phyloP scores from a whole-genome alignment of 2,888 invertebrate genomes.

The Polydesmus complanatus region DNA sequence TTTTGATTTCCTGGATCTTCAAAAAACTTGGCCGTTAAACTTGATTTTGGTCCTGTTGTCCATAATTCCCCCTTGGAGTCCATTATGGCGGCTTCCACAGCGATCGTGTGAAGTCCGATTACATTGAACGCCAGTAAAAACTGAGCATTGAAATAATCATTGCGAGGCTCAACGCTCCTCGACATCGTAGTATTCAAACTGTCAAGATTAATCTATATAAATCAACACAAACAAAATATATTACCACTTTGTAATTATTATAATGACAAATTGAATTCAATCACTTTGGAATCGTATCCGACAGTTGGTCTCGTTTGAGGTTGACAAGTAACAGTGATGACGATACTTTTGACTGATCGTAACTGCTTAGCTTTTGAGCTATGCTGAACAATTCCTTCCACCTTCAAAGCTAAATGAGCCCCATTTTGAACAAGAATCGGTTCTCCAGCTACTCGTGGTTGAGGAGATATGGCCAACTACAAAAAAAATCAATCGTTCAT shows the following conservation, averaged over 20 bases:
- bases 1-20: conserved; percentile 37
- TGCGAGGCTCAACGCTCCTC: conserved; percentile 74
- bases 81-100: conserved; percentile 66
- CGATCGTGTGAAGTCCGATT: conserved; percentile 51
- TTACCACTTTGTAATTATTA: too few species aligned
- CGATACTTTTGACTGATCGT: conserved; percentile 54
- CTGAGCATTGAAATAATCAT: conserved; percentile 87
- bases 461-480: conserved; percentile 60
- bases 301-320: conserved; percentile 30
- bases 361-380: conserved; percentile 52
- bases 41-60: conserved; percentile 75
- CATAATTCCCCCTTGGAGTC: conserved; percentile 72
- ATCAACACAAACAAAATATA: neutral
- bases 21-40: conserved; percentile 58
- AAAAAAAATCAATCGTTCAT: conserved; percentile 18
- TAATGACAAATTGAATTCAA: neutral
- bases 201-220: conserved; percentile 4
- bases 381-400: conserved; percentile 74
- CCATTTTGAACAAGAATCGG: conserved; percentile 69
- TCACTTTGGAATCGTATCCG: neutral
- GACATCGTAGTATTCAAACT: conserved; percentile 40
- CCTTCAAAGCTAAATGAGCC: conserved; percentile 76
- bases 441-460: conserved; percentile 63
- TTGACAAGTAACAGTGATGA: conserved; percentile 53
- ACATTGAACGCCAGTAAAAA: conserved; percentile 59